Base-by-base conservation (phyloP, 2,797 vertebrate genomes). In the Eospalax fontanierii region DNA sequence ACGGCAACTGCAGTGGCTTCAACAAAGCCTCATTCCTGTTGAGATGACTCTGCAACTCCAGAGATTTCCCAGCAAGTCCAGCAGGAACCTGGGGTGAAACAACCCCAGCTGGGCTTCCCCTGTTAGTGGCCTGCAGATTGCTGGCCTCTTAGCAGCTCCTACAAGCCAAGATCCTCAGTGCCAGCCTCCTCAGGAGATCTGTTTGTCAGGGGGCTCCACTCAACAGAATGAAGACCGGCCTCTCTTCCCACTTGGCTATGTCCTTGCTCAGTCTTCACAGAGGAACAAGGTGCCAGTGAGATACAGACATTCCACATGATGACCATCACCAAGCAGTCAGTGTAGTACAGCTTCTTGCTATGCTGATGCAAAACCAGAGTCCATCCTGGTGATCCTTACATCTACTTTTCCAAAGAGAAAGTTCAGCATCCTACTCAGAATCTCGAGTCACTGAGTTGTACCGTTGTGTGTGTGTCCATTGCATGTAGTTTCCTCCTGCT, bases 361-460 rank as follows among this genome's bases (percentile, higher is more conserved):
- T 19, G 12, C 24, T 14, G 26, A n/a, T 11, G 12, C n/a, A n/a
- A 24, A 12, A 14, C 21, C 35, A 21, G 24, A 4, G 3, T 4
- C 1, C 7, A 46, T 40, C 15, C 79, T 30, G 57, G 8, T 19
- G 35, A 35, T 19, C 16, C 21, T 35, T 18, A 4, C 5, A 3
- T 28, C 22, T 30, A 10, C 46, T 4, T 35, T 71, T n/a, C 59
- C 71, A 16, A 16, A 5, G 3, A 70, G 33, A 33, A 91, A 59
- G 59, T 18, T 8, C 26, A 15, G 50, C 18, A 19, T 28, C 35
- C 50, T 9, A 4, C 22, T 19, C 19, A 71, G 18, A 65, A 28
- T 43, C 50, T 66, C 16, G 3, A 6, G 8, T n/a, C 9, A 3
- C 10, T 14, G 28, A 28, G 26, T 1, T 0, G 11, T 2, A 28